These are phyloP conservation scores for Ecliptopera silaceata DNA, from an alignment of 2,888 invertebrate species.

Conservation along the genomic window DNA sequence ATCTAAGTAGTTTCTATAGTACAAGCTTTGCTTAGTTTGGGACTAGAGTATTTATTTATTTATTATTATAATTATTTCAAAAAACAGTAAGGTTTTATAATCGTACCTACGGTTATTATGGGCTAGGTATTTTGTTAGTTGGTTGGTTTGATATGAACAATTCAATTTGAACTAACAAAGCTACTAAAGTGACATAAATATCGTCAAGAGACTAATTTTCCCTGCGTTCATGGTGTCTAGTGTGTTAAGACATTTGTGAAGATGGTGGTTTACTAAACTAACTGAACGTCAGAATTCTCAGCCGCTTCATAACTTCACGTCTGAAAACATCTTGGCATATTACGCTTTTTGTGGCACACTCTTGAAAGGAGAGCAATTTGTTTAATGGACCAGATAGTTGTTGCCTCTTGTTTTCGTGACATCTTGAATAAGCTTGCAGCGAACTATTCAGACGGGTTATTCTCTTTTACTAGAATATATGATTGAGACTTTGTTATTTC, in stretches of 20 bases:
- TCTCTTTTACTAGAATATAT: no score
- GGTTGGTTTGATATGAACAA: no score
- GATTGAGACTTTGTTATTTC: no score
- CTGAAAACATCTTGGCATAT: constrained; percentile 53
- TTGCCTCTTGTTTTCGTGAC: constrained; percentile 35
- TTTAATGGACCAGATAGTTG: constrained; percentile 68
- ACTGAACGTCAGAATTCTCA: constrained; percentile 16
- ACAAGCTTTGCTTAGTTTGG: no score
- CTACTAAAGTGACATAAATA: background rate
- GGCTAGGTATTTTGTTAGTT: no score
- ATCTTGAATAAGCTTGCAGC: constrained; percentile 1
- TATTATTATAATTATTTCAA: no score
- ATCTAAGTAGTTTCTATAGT: no score
- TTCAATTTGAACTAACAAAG: no score
- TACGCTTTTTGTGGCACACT: constrained; percentile 52
- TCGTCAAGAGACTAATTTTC: background rate
- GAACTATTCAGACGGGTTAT: constrained; percentile 4
- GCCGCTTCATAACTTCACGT: constrained; percentile 45
- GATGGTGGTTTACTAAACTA: constrained; percentile 4
- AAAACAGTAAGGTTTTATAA: no score
- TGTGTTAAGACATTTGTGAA: constrained; percentile 2
- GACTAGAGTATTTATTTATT: no score
- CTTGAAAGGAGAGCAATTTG: constrained; percentile 66
- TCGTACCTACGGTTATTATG: no score
- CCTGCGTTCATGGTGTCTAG: background rate